Conservation (phyloP, 1,140 invertebrate genomes). For the Caenorhabditis tropicalis region DNA sequence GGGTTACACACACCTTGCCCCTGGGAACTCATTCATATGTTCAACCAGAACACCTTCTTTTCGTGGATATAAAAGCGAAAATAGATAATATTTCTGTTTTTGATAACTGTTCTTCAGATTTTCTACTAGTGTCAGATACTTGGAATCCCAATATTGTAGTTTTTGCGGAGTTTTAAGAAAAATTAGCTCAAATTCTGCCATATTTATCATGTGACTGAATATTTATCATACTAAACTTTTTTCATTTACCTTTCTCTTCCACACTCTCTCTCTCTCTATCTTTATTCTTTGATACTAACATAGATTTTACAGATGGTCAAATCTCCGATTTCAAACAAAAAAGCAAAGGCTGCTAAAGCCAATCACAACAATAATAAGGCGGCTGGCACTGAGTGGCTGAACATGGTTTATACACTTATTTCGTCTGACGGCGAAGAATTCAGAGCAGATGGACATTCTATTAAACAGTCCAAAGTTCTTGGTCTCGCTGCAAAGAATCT, state of each 20-base stretch:
- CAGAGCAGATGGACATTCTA: background rate
- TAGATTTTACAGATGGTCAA: constrained; percentile 12
- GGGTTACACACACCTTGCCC: too few species aligned
- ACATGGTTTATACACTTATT: background rate
- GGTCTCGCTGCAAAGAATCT: background rate
- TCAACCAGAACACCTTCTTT: too few species aligned
- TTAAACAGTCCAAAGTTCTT: background rate
- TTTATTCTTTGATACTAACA: too few species aligned
- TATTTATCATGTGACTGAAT: too few species aligned
- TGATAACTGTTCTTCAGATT: too few species aligned
- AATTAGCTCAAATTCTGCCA: background rate
- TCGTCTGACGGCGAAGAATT: background rate
- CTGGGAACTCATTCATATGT: too few species aligned
- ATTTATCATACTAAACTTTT: too few species aligned
- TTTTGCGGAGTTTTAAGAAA: background rate
- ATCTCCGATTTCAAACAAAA: background rate
- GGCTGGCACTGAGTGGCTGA: background rate
- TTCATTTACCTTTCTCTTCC: background rate
- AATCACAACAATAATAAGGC: background rate
- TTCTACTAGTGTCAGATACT: too few species aligned
- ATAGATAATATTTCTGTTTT: too few species aligned
- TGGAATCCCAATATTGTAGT: too few species aligned
- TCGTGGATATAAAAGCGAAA: too few species aligned
- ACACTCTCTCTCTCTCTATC: background rate
- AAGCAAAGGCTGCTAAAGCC: background rate